phyloP scores from a whole-genome alignment of 2,888 invertebrate species.

The Lottia scabra region DNA sequence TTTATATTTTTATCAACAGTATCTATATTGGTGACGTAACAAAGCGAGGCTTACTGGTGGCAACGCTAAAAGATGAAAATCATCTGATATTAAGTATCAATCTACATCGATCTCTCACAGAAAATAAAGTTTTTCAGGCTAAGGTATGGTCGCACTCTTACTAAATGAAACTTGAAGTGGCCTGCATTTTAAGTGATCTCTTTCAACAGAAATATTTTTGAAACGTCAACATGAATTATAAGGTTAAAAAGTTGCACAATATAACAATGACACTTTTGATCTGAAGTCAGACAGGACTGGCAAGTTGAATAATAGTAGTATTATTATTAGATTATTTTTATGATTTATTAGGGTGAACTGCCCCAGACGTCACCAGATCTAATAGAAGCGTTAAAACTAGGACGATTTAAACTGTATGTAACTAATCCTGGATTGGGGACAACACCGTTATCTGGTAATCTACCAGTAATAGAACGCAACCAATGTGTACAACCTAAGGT shows the following conservation, averaged over 20 bases:
- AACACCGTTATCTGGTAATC: background rate
- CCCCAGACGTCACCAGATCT: background rate
- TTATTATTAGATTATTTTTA: background rate
- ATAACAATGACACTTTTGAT: too few relatives aligned
- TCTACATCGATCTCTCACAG: background rate
- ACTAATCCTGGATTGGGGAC: background rate
- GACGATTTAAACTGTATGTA: background rate
- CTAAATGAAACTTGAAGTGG: too few relatives aligned
- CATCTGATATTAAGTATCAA: constrained; percentile 12
- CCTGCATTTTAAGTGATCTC: too few relatives aligned
- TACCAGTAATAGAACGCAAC: background rate
- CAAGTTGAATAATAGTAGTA: too few relatives aligned
- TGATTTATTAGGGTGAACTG: background rate
- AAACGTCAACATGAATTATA: too few relatives aligned
- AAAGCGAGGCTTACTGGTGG: constrained; percentile 1
- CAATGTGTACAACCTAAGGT: background rate
- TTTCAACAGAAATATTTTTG: too few relatives aligned
- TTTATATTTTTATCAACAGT: background rate
- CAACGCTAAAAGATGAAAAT: constrained; percentile 5
- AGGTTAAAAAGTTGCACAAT: too few relatives aligned
- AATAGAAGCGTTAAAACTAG: background rate
- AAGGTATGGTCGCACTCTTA: background rate
- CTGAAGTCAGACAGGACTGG: too few relatives aligned
- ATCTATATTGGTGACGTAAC: background rate
- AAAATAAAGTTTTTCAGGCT: background rate